Base-by-base conservation (phyloP, 2,113 vertebrate species). In the Merops nubicus region DNA sequence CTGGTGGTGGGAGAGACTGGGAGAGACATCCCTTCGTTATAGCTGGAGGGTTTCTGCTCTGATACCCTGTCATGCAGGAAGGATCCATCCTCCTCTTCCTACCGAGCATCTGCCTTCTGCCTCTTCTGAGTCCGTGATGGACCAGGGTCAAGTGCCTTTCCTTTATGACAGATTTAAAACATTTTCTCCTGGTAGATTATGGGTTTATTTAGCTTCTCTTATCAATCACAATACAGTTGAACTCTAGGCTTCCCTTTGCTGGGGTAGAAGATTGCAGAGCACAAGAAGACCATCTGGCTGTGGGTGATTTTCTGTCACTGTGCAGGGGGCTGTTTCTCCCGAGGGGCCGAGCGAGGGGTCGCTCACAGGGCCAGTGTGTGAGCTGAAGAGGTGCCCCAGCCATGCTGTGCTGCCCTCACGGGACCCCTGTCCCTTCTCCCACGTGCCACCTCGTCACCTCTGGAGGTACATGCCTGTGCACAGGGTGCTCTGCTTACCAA, bases 361-460 rank as follows among this genome's bases (percentile, higher is more conserved):
- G 6, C 42, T 72, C 36, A 1, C 45, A 10, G 57, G 8, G 26
- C 0, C 17, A 12, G 34, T 1, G 13, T 4, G 0, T 3, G 20
- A 48, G 57, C 45, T 0, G 1, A 3, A 36, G 34, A 18, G 8
- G 33, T 1, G 4, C 8, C 25, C 16, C 48, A 22, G 67, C 54
- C 15, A 4, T 13, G 12, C 56, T 1, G 7, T 54, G 25, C 15
- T 5, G 53, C 10, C n/a, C n/a, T n/a, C n/a, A 1, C 0, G 10
- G 70, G 57, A n/a, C 2, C 1, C 1, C 0, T 3, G 11, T 25
- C 38, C 40, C 29, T 25, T 22, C 29, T 34, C 28, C 38, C 19
- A 1, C 0, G 3, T 36, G 59, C 65, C 13, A 2, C 53, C 48
- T 12, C 7, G 17, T 28, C n/a, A 34, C n/a, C 54, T 56, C 42